Evolutionary conservation across 1,140 invertebrate genomes (phyloP), one percentile per base, ranked within the genome.

Genomic region (Drosophila kurseongensis): DNA sequence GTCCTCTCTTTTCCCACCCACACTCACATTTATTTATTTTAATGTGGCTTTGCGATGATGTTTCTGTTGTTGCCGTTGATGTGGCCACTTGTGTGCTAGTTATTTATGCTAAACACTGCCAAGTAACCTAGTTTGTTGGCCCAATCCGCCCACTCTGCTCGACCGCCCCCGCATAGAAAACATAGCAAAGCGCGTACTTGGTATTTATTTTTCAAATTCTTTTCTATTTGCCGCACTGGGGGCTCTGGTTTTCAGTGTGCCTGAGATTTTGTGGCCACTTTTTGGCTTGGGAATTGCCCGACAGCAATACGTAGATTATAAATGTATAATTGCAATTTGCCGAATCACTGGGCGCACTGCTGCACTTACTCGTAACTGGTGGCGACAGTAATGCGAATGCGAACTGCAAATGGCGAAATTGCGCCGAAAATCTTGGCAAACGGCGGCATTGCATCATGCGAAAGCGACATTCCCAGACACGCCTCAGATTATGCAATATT

Each of bases 381-480:
- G 72, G 73, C 65, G 75, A 78, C 74, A 78, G 65, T 76, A 75
- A 75, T 67, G 65, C 65, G 44, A 59, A 50, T 27, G 29, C 18
- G 55, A 40, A 29, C 57, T 58, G 41, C 48, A 7, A 52, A 16
- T 36, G 32, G 50, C 32, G 50, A 52, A 73, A 44, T 58, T 76
- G 61, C 76, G 77, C 55, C 72, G 61, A 80, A 74, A 85, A 81
- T 78, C 56, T 88, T 88, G 83, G 82, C 82, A 86, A 56, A 44
- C 56, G 45, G 40, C 52, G 75, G 29, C 69, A 84, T 89, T 89
- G 84, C 84, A 89, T 89, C 84, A 86, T 75, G 77, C 69, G 50
- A 77, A 59, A 73, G 68, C 80, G 84, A 89, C 77, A 89, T 89
- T 89, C 84, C 80, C 84, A 89, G 84, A 89, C 84, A 55, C 84